Conservation (phyloP, 2,113 vertebrate species). For the Eonycteris spelaea region DNA sequence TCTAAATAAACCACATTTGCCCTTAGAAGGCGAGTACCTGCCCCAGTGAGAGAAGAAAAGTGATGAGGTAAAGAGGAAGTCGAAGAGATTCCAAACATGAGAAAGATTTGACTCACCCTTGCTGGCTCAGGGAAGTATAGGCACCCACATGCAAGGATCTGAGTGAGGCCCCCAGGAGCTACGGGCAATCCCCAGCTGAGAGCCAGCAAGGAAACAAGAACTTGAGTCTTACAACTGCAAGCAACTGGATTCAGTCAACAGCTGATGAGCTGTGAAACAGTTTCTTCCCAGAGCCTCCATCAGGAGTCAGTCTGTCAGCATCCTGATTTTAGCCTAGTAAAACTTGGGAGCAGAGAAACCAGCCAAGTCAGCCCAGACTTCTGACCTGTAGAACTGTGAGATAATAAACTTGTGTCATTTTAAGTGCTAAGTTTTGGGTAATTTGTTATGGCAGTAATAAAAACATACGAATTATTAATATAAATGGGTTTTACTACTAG, state of each 20-base stretch:
- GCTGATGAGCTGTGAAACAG: neutral
- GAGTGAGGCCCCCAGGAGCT: neutral
- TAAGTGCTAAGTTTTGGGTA: neutral
- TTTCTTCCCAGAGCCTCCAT: neutral
- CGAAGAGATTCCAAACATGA: neutral
- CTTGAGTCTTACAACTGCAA: neutral
- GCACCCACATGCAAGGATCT: accelerated
- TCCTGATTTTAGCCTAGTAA: neutral
- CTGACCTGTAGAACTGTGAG: neutral
- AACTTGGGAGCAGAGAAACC: neutral
- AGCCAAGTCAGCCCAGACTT: neutral
- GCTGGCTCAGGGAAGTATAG: neutral
- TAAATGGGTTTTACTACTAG: neutral
- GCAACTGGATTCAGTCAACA: neutral
- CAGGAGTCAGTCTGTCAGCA: neutral
- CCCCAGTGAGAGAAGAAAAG: neutral
- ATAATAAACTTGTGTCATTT: neutral
- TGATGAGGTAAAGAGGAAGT: neutral
- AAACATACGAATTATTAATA: neutral
- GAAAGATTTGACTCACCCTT: neutral
- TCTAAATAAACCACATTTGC: neutral
- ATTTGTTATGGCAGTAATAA: neutral
- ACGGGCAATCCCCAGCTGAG: neutral
- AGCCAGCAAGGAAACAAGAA: neutral
- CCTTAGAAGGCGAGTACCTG: neutral